Base-by-base conservation (phyloP, 2,888 invertebrate genomes). In the Parascotia fuliginaria region DNA sequence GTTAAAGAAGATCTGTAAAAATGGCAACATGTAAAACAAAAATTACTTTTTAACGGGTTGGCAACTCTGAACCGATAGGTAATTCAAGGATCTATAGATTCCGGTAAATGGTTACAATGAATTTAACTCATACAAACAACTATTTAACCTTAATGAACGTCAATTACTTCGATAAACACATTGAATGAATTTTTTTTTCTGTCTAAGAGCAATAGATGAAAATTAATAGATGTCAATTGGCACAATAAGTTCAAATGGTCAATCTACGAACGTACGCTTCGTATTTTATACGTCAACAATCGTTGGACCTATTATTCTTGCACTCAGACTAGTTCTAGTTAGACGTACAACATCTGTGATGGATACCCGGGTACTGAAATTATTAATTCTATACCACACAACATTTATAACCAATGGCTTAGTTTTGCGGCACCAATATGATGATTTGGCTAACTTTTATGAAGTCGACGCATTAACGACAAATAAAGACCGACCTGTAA, bases 181-280 rank as follows among this genome's bases (percentile, higher is more conserved):
- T 42, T 33, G 31, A 27, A 13, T 29, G 28, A 4, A 29, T 13
- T 19, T 28, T 46, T 33, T 39, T n/a, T 19, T 24, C 24, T 29
- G 48, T 55, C 64, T 56, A 63, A 49, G 53, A 57, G 50, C 51
- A 70, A 69, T 62, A 68, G 60, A 67, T 60, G 44, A 52, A 68
- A 57, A n/a, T n/a, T 63, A 40, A 73, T 72, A 59, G 67, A 73
- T 72, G 73, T 76, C 83, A 83, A 83, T 81, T 83, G 83, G 59
- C 54, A 63, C 75, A 81, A 79, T 75, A 67, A 73, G 77, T 61
- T 79, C 77, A 77, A 82, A 74, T 77, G 68, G 48, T 52, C 64
- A 70, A 66, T 66, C 71, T 75, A 75, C 61, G 55, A 42, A 49
- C n/a, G 19, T 41, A 42, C 36, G 55, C 48, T 27, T 50, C 46